These are phyloP conservation scores for Heliconius aoede DNA, from an alignment of 2,888 invertebrate genomes.

Conservation along the genomic window DNA sequence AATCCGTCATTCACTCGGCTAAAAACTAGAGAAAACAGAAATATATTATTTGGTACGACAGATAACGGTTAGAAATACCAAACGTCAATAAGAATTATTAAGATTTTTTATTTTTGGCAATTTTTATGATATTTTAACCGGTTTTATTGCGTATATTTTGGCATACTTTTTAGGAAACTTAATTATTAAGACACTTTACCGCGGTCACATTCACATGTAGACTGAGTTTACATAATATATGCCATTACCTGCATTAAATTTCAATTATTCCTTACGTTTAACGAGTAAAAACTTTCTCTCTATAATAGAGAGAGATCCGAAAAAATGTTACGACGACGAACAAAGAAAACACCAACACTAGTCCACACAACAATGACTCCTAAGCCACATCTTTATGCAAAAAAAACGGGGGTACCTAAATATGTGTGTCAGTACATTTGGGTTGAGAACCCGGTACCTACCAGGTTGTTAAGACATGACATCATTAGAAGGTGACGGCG, in stretches of 20 bases:
- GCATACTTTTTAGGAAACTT: too few relatives aligned
- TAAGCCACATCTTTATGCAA: background rate
- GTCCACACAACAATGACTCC: background rate
- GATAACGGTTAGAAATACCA: background rate
- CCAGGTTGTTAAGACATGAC: slow-evolving; percentile 30
- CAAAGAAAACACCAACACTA: background rate
- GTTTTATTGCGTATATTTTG: too few relatives aligned
- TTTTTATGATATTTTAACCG: too few relatives aligned
- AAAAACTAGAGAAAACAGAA: slow-evolving; percentile 4
- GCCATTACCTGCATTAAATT: too few relatives aligned
- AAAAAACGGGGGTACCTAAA: background rate
- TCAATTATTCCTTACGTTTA: too few relatives aligned
- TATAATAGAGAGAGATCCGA: too few relatives aligned
- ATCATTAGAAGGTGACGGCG: slow-evolving; percentile 35
- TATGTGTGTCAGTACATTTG: slow-evolving; percentile 35
- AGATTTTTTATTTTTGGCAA: too few relatives aligned
- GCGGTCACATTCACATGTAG: too few relatives aligned
- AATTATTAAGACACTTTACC: too few relatives aligned
- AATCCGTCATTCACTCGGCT: background rate
- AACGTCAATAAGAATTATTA: background rate
- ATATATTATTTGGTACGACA: too few relatives aligned
- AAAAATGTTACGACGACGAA: background rate
- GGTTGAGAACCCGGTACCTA: slow-evolving; percentile 34
- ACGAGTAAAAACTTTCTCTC: too few relatives aligned
- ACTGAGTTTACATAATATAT: too few relatives aligned